These are phyloP conservation scores for Ophion slaviceki DNA, from an alignment of 2,888 invertebrate species.

Conservation along the genomic window DNA sequence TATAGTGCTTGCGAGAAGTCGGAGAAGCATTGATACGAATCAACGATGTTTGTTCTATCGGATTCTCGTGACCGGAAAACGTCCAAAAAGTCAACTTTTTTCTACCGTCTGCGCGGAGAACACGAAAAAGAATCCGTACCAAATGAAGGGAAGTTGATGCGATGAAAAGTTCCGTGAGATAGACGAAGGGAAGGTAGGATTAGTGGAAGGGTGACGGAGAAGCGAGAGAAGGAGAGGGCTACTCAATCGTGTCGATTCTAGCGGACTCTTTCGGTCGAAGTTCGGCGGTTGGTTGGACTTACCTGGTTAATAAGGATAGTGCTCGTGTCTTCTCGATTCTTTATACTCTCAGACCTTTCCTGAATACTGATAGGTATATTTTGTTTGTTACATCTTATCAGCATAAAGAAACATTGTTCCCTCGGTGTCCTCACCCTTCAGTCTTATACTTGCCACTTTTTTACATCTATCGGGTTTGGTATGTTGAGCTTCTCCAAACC, in stretches of 20 bases:
- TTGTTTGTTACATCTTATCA: slow-evolving; percentile 64
- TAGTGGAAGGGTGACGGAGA: neutral
- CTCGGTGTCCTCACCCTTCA: neutral
- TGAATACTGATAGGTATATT: slow-evolving; percentile 73
- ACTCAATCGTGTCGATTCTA: slow-evolving; percentile 43
- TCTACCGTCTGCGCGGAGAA: neutral
- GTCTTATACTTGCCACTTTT: neutral
- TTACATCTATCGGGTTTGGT: neutral
- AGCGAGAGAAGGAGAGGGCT: slow-evolving; percentile 60
- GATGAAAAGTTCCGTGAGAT: slow-evolving; percentile 21
- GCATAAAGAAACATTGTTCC: slow-evolving; percentile 44
- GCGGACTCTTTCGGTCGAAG: slow-evolving; percentile 39
- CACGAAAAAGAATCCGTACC: neutral
- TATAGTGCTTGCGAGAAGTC: neutral
- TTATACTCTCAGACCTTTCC: slow-evolving; percentile 11
- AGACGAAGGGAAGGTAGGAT: neutral
- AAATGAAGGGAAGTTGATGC: slow-evolving; percentile 18
- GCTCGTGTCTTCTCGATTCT: slow-evolving; percentile 1
- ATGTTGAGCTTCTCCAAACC: neutral
- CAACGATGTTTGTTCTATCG: slow-evolving; percentile 17
- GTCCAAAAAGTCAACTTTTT: neutral
- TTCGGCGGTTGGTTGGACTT: slow-evolving; percentile 35
- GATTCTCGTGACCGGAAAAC: slow-evolving; percentile 14
- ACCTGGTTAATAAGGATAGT: slow-evolving; percentile 39
- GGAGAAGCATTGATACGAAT: neutral